Base-by-base conservation (phyloP, 2,888 invertebrate genomes). In the Tetranychus truncatus region DNA sequence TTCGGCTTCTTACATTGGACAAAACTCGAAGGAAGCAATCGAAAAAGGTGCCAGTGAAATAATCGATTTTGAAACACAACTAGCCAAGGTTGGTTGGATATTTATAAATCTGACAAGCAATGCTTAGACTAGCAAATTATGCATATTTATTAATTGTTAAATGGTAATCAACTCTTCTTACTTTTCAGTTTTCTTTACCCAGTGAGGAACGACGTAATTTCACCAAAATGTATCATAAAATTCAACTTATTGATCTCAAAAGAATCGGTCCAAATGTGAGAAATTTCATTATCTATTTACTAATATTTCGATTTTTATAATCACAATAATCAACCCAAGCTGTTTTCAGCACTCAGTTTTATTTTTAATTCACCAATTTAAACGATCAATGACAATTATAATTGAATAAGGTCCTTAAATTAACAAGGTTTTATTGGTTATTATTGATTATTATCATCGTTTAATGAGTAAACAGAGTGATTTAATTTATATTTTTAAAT, bases 151-250 rank as follows among this genome's bases (percentile, higher is more conserved):
- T 66, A 66, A 20, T 18, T 20, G 11, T n/a, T 66, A 18, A 66
- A 20, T 66, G 6, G 66, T 20, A 20, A 20, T 21, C 18, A 9
- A 24, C 9, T 72, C 9, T n/a, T 71, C 24, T 73, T 34, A 1
- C 4, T 20, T 11, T 78, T 2, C 77, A 91, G 91, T 91, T 91
- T 80, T 91, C 91, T 7, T 85, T 90, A 82, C 91, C 93, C 6
- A 88, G 89, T 80, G 95, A 95, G 82, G 90, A 95, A 83, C 87
- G 95, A 71, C 87, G 95, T 78, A 93, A 95, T 82, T 91, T 91
- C 8, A 89, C 91, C 6, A 89, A 89, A 79, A 85, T 94, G n/a
- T 95, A 95, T 84, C 94, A 95, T 81, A 90, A 92, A 9, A 91
- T 92, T 88, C 89, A 89, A 0, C 84, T 95, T 15, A 83, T 84